A percentile compares a stretch with the other conserved stretches of the same genome.
These are phyloP conservation scores for Tuta absoluta DNA, from an alignment of 2,888 invertebrate genomes.

Conservation along the genomic window DNA sequence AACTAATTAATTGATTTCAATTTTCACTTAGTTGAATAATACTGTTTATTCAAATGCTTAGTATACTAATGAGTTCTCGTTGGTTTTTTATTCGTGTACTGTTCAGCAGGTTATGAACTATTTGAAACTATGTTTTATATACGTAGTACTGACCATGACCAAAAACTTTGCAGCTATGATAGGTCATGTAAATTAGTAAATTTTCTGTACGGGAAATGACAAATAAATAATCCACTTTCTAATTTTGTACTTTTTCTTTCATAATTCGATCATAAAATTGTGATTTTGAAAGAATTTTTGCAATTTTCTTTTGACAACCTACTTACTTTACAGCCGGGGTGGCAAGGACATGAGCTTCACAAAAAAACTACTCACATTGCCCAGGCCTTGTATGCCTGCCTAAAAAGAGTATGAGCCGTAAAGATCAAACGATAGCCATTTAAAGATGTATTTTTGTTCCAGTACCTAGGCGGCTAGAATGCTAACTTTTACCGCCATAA, in stretches of 20 bases:
- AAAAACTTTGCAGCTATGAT: neutral
- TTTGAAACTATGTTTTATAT: too few relatives aligned
- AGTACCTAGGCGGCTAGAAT: constrained; percentile 11
- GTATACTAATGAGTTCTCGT: neutral
- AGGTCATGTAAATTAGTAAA: too few relatives aligned
- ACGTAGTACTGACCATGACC: neutral
- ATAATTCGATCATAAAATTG: too few relatives aligned
- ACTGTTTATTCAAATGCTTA: neutral
- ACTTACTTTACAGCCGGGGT: neutral
- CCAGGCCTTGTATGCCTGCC: neutral
- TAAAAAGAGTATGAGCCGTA: constrained; percentile 4
- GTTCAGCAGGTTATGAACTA: too few relatives aligned
- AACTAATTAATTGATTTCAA: neutral
- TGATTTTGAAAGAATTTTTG: neutral
- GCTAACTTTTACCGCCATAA: constrained; percentile 20
- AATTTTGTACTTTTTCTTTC: too few relatives aligned
- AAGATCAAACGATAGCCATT: neutral
- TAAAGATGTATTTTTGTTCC: constrained; percentile 1
- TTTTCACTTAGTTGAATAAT: neutral
- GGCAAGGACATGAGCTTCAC: too few relatives aligned
- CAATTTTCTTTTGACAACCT: too few relatives aligned
- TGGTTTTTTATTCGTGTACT: too few relatives aligned
- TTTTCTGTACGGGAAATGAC: too few relatives aligned
- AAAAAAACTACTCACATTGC: too few relatives aligned
- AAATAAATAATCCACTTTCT: too few relatives aligned